Conservation (phyloP, 2,888 invertebrate species). For the Tenthredo distinguenda region DNA sequence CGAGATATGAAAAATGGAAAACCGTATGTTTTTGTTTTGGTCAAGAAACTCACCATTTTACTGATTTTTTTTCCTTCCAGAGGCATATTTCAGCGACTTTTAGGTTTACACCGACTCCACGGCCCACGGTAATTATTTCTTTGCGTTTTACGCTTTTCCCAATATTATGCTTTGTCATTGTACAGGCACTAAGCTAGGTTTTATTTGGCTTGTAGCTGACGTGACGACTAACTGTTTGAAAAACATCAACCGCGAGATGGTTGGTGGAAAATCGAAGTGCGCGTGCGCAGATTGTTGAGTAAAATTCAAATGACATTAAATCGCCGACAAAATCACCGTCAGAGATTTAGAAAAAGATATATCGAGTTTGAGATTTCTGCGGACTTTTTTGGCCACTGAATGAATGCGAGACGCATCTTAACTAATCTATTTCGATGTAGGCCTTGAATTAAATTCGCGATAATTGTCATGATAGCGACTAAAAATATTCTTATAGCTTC, state of each 20-base stretch:
- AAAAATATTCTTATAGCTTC: not conserved
- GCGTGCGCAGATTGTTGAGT: not conserved
- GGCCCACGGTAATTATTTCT: constrained; percentile 46
- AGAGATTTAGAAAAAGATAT: not conserved
- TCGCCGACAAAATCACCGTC: not conserved
- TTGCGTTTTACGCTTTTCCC: constrained; percentile 50
- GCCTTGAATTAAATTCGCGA: not conserved
- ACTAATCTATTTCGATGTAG: not conserved
- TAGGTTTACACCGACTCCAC: constrained; percentile 45
- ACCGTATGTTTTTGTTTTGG: constrained; percentile 26
- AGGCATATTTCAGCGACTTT: constrained; percentile 45
- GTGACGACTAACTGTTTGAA: not conserved
- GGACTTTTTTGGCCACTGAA: not conserved
- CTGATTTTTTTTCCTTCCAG: constrained; percentile 34
- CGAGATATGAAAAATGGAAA: constrained; percentile 33
- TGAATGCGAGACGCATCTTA: not conserved
- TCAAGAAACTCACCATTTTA: constrained; percentile 47
- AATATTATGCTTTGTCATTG: constrained; percentile 52
- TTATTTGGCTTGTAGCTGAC: not conserved
- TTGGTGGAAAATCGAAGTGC: not conserved
- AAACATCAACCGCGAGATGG: constrained; percentile 4
- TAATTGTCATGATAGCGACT: not conserved
- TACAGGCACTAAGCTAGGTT: constrained; percentile 33
- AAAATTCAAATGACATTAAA: not conserved
- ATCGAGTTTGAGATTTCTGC: not conserved